Base-by-base conservation (phyloP, 2,113 vertebrate species). In the Sisor rabdophorus region DNA sequence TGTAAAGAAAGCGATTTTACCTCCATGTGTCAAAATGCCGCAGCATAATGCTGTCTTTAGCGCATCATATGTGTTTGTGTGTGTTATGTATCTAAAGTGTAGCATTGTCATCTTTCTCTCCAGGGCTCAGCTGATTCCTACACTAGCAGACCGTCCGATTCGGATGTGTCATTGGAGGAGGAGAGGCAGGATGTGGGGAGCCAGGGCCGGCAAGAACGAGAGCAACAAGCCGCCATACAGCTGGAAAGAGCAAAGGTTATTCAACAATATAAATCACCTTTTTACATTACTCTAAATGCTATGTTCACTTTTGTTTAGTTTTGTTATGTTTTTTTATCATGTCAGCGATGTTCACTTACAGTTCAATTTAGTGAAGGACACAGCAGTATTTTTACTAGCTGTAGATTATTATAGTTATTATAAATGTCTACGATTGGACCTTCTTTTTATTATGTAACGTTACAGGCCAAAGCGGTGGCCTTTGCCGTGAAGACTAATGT, bases 51-150 rank as follows among this genome's bases (percentile, higher is more conserved):
- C 1, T 76, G 12, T 4, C 12, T 19, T 68, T 13, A 1, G n/a
- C 63, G 16, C 28, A 28, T 20, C 9, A 20, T 71, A 50, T 26
- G 8, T 50, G 24, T 16, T 26, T 50, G 40, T 65, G 28, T 56
- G 30, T 59, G 54, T 36, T 55, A n/a, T 71, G 28, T 56, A n/a
- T n/a, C 32, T 36, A 9, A 52, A 71, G 30, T 76, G 9, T 20
- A 40, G 20, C 0, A 8, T 19, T 69, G 28, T 19, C 67, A 53
- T 19, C 50, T 88, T 78, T 83, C 10, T 61, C 87, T 81, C 0
- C 88, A 98, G 96, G 96, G 96, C 89, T 98, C 96, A 93, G 96
- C 96, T 86, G 96, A 99, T 92, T 99, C 96, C 19, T 98, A 98
- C 86, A 99, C 97, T 84, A 98, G 96, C 92, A 95, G 96, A 91